Conservation (phyloP, 2,888 invertebrate species). For the Oxyscelio sp. region DNA sequence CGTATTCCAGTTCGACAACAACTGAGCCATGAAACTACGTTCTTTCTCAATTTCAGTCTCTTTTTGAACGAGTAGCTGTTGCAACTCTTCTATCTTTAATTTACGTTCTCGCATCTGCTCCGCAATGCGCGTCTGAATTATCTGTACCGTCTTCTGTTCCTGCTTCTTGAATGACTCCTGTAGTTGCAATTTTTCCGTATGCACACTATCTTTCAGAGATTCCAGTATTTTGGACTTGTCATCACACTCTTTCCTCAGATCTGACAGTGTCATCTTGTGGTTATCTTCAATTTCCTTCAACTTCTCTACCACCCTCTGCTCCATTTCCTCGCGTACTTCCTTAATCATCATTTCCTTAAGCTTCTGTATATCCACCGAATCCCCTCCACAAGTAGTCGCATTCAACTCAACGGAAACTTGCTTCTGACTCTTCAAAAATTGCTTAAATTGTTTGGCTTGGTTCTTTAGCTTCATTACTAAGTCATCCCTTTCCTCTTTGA, state of each 20-base stretch:
- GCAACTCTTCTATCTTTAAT: constrained; percentile 87
- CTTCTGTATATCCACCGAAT: constrained; percentile 88
- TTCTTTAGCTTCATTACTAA: constrained; percentile 90
- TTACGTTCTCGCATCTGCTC: constrained; percentile 82
- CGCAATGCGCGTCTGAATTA: constrained; percentile 88
- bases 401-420: constrained; percentile 84
- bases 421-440: constrained; percentile 90
- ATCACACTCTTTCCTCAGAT: constrained; percentile 89
- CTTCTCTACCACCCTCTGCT: constrained; percentile 91
- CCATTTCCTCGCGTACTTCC: constrained; percentile 91
- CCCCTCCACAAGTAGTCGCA: constrained; percentile 80
- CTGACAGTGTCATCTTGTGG: constrained; percentile 88
- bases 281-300: constrained; percentile 90
- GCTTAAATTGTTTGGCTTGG: constrained; percentile 91
- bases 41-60: constrained; percentile 89
- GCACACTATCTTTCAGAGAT: constrained; percentile 89
- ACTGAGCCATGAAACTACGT: constrained; percentile 88
- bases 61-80: constrained; percentile 89
- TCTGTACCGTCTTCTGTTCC: constrained; percentile 89
- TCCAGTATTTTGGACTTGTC: constrained; percentile 90
- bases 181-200: constrained; percentile 89
- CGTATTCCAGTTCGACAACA: constrained; percentile 83
- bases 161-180: constrained; percentile 90
- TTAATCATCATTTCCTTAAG: constrained; percentile 89
- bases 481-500: constrained; percentile 90